Evolutionary conservation across 2,113 vertebrate species (phyloP).

Genomic region (Otis tarda): DNA sequence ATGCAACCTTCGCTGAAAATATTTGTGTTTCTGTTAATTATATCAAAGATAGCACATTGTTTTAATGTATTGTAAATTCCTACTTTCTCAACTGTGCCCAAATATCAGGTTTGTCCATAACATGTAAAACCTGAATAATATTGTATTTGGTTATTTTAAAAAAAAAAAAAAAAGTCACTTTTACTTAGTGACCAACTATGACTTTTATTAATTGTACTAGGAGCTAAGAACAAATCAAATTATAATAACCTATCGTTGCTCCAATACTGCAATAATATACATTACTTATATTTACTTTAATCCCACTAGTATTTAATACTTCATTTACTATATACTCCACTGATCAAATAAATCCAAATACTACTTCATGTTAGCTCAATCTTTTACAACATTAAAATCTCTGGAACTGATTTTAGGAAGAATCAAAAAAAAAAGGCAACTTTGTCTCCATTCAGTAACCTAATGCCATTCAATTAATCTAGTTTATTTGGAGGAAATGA

Average conservation of each 20-base stretch:
- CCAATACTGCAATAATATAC: background rate
- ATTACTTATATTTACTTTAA: background rate
- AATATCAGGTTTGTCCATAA: background rate
- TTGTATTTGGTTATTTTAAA: background rate
- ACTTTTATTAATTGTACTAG: background rate
- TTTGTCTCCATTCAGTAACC: background rate
- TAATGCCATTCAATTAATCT: background rate
- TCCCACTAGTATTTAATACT: background rate
- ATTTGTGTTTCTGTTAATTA: background rate
- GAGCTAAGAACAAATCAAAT: background rate
- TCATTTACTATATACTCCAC: background rate
- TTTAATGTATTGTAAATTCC: background rate
- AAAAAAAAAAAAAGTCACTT: background rate
- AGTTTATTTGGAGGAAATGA: background rate
- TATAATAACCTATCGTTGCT: background rate
- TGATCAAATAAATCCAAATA: background rate
- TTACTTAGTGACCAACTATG: background rate
- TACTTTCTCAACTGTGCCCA: background rate
- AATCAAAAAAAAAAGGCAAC: background rate
- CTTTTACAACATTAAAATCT: background rate
- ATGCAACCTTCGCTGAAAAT: background rate
- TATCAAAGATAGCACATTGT: background rate
- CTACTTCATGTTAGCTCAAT: background rate
- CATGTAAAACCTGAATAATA: background rate
- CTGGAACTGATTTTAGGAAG: background rate